Base-by-base conservation (phyloP, 2,113 vertebrate genomes). In the Sorex fumeus region DNA sequence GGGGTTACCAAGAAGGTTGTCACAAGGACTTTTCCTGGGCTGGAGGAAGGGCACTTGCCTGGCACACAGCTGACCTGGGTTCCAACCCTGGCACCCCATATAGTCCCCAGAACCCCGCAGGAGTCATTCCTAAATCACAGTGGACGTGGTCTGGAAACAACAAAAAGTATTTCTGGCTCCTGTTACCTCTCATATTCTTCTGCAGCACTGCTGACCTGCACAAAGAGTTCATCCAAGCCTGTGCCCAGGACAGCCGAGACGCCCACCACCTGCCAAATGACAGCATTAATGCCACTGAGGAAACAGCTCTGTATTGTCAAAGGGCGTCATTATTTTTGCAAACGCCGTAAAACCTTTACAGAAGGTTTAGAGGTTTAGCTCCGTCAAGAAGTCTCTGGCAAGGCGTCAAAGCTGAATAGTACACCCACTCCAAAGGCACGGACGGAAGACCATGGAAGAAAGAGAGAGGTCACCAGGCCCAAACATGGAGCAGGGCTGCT, bases 181-280 rank as follows among this genome's bases (percentile, higher is more conserved):
- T 2, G 98, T 98, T 95, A 99, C 99, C 98, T 98, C 88, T 99
- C 99, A 12, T 99, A 99, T 85, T 99, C 99, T 19, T 98, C 98
- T 0, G 98, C 98, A 9, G 99, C 99, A 28, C 99, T 98, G 80
- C 98, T 96, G 76, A 99, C 98, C 89, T 99, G 98, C 70, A 94
- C 88, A 34, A 99, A 99, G 82, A 99, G 97, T 11, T 99, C 98
- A 28, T 99, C 99, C 95, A 99, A 96, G 76, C 99, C 99, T 3
- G 98, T 98, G 62, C 99, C 99, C 0, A 98, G 98, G 66, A 99
- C 98, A 0, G 99, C 98, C 34, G 99, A 99, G 60, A 99, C 98
- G 27, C 99, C 99, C 30, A 99, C 99, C 90, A 99, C 99, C 99
- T 99, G 96, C 6, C 93, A 97, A 94, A 66, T 4, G 96, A 67